Evolutionary conservation across 1,140 invertebrate genomes (phyloP).

Genomic region (Popillia japonica): DNA sequence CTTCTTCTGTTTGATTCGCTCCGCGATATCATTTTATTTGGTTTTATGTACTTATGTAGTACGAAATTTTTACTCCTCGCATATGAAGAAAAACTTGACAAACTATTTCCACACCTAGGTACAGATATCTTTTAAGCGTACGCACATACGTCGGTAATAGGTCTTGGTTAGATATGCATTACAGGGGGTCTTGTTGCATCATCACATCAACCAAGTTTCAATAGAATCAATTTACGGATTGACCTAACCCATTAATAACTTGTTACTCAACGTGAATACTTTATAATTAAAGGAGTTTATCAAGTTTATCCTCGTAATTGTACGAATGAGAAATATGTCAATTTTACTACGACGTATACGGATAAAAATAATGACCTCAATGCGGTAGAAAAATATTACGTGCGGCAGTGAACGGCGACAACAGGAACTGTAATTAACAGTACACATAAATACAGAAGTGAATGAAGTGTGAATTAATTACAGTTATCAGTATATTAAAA

Average conservation of each 20-base stretch:
- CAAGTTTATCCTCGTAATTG: neutral
- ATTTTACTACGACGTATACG: neutral
- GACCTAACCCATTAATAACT: neutral
- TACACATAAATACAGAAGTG: neutral
- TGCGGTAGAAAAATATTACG: neutral
- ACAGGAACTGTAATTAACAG: neutral
- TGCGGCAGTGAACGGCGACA: neutral
- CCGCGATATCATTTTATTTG: too few relatives aligned
- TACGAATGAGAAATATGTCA: neutral
- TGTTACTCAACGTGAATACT: neutral
- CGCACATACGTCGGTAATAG: neutral
- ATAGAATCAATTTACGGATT: neutral
- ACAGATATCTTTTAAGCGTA: neutral
- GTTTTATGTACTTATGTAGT: too few relatives aligned
- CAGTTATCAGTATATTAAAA: slow-evolving; percentile 11
- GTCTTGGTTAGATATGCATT: neutral
- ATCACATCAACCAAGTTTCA: neutral
- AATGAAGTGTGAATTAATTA: slow-evolving; percentile 19
- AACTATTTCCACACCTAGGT: neutral
- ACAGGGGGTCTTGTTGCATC: neutral
- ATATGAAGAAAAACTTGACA: too few relatives aligned
- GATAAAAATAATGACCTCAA: neutral
- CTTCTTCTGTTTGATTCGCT: neutral
- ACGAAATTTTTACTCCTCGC: too few relatives aligned
- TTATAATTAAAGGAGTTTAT: neutral